phyloP scores from a whole-genome alignment of 2,113 vertebrate genomes.

The Seriola aureovittata region DNA sequence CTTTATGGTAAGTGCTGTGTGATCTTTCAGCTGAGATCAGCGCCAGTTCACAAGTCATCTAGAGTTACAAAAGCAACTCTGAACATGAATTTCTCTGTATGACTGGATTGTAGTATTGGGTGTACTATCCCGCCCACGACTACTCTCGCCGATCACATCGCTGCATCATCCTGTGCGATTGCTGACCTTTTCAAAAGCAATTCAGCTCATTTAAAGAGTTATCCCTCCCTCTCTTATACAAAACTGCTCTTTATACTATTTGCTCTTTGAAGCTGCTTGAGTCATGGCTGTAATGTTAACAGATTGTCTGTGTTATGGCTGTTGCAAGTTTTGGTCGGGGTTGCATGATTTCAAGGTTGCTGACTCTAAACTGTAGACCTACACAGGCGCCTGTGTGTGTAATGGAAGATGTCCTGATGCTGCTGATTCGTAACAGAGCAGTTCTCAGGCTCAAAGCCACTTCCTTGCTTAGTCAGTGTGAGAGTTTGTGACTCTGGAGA shows the following conservation, averaged over 20 bases:
- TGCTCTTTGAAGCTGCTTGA: slow-evolving; percentile 26
- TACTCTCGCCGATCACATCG: not conserved
- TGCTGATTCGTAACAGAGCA: slow-evolving; percentile 57
- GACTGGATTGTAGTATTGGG: slow-evolving; percentile 51
- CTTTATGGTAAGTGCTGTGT: slow-evolving; percentile 59
- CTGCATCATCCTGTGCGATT: not conserved
- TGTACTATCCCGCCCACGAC: slow-evolving; percentile 2
- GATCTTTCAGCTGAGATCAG: slow-evolving; percentile 32
- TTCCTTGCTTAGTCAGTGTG: slow-evolving; percentile 82
- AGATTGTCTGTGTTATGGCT: slow-evolving; percentile 58
- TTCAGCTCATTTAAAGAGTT: slow-evolving; percentile 1
- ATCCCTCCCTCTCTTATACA: not conserved
- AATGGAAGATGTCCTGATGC: slow-evolving; percentile 62
- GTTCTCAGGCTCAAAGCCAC: slow-evolving; percentile 77
- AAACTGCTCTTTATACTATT: not conserved
- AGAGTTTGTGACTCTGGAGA: slow-evolving; percentile 71
- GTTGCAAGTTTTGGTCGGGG: slow-evolving; percentile 26
- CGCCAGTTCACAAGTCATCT: slow-evolving; percentile 1
- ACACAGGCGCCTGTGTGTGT: slow-evolving; percentile 34
- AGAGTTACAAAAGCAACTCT: slow-evolving; percentile 16
- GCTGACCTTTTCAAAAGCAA: slow-evolving; percentile 14
- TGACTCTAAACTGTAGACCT: slow-evolving; percentile 33
- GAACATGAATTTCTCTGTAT: slow-evolving; percentile 30
- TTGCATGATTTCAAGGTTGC: slow-evolving; percentile 49
- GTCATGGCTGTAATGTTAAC: slow-evolving; percentile 35